Conservation (phyloP, 2,888 invertebrate genomes). For the Coronaproctus castanopsis region DNA sequence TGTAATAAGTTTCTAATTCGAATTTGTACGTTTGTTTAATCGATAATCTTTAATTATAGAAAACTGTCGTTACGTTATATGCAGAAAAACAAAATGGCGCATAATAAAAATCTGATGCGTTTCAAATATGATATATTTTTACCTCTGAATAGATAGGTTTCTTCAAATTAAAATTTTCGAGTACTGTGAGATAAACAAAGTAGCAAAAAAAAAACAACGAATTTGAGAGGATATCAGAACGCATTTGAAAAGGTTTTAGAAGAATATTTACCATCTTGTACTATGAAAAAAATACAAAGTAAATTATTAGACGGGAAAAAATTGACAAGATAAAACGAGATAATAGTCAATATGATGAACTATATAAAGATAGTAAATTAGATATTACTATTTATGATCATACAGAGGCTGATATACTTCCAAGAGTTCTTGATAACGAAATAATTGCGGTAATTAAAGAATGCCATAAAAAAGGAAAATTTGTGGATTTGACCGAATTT, state of each 20-base stretch:
- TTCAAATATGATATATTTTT: no score
- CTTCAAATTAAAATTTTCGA: no score
- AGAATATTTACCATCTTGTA: not conserved
- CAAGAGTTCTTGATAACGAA: not conserved
- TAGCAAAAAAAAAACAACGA: no score
- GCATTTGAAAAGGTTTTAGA: not conserved
- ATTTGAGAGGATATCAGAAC: no score
- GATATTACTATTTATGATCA: not conserved
- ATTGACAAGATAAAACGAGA: not conserved
- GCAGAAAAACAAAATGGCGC: no score
- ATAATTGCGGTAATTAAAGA: not conserved
- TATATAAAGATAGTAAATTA: not conserved
- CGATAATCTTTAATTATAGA: no score
- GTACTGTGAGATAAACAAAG: no score
- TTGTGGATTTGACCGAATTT: not conserved
- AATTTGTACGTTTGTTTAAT: no score
- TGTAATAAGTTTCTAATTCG: no score
- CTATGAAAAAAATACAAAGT: not conserved
- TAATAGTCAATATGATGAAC: not conserved
- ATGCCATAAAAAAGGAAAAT: not conserved
- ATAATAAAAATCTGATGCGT: no score
- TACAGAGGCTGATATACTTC: not conserved
- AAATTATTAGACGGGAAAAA: not conserved
- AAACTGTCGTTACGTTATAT: no score
- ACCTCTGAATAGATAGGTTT: no score